These are phyloP conservation scores for Scophthalmus maximus DNA, from an alignment of 2,113 vertebrate genomes.

Conservation along the genomic window DNA sequence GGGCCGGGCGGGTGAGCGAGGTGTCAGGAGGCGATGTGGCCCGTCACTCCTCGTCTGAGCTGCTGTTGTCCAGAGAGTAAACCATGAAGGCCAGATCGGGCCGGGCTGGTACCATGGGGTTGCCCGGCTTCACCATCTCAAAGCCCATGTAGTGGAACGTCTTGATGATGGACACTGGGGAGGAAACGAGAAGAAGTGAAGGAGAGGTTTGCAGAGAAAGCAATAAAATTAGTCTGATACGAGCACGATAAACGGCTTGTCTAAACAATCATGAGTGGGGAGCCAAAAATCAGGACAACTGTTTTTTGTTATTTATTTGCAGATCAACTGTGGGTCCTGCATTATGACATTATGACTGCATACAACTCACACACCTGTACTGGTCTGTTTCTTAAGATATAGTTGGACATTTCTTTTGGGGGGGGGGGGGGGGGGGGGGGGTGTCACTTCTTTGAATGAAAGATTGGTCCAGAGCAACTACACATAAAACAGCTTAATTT, in stretches of 20 bases:
- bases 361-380: no score
- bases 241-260: neutral
- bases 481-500: no score
- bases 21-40: slow-evolving; percentile 4
- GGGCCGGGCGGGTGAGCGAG: slow-evolving; percentile 8
- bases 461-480: no score
- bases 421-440: no score
- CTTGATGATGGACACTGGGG: slow-evolving; percentile 91
- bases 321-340: no score
- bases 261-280: no score
- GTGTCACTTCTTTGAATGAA: no score
- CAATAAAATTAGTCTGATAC: neutral
- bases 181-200: slow-evolving; percentile 3
- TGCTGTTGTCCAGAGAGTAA: slow-evolving; percentile 93
- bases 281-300: no score
- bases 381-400: no score
- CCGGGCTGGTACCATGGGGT: slow-evolving; percentile 89
- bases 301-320: no score
- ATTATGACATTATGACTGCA: no score
- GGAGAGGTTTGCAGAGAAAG: neutral
- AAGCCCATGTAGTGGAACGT: slow-evolving; percentile 98
- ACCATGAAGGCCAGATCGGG: slow-evolving; percentile 96
- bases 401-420: no score
- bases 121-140: slow-evolving; percentile 94
- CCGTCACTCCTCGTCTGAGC: slow-evolving; percentile 92